Conservation (phyloP, 2,797 vertebrate genomes). For the Hapalemur alaotrensis region DNA sequence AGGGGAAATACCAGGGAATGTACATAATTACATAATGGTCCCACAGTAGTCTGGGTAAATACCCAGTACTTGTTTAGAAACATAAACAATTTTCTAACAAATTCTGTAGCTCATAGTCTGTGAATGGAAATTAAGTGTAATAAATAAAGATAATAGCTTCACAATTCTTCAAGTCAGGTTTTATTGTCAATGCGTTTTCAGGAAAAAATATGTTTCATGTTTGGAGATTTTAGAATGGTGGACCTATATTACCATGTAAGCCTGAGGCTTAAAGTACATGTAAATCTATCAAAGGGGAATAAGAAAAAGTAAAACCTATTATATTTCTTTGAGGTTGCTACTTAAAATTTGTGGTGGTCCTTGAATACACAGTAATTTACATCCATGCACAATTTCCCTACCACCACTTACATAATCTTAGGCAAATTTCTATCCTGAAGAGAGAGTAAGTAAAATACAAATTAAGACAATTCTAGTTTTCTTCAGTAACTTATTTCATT, state of each 20-base stretch:
- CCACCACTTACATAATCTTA: not conserved
- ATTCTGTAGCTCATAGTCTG: not conserved
- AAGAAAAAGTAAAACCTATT: not conserved
- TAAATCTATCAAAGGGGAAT: not conserved
- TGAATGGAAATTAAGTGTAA: not conserved
- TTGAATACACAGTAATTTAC: not conserved
- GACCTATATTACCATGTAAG: not conserved
- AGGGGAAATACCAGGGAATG: not conserved
- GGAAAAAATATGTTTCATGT: not conserved
- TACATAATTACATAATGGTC: not conserved
- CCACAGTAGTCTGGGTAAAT: not conserved
- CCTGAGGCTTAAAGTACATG: not conserved
- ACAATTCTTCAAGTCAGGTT: not conserved
- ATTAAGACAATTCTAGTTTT: not conserved
- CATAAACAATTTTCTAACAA: not conserved
- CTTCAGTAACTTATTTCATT: constrained; percentile 7
- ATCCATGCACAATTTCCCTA: not conserved
- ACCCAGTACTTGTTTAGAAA: not conserved
- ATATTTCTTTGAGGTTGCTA: not conserved
- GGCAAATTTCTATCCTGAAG: not conserved
- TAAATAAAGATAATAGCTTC: not conserved
- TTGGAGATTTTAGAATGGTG: not conserved
- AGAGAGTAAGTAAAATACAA: not conserved
- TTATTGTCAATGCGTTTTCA: not conserved
- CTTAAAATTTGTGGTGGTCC: not conserved